Evolutionary conservation across 2,113 vertebrate species (phyloP).

Genomic region (Cyphomyrus plagiostoma): DNA sequence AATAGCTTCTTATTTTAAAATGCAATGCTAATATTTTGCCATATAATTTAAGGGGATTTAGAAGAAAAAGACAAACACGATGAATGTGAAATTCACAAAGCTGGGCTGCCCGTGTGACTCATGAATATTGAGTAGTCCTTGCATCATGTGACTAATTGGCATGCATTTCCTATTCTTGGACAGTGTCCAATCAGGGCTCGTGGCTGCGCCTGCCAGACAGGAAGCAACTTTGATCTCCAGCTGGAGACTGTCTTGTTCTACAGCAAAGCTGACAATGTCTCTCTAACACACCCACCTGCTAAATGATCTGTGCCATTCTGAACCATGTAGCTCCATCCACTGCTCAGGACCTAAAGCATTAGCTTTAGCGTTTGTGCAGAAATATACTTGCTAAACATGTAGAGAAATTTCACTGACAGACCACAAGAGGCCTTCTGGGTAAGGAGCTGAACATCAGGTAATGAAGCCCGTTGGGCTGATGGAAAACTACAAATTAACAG

Average conservation of each 20-base stretch:
- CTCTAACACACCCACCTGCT: conserved; percentile 7
- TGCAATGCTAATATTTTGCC: neutral
- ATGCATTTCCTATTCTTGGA: neutral
- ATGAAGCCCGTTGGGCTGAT: neutral
- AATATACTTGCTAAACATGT: neutral
- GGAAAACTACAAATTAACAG: neutral
- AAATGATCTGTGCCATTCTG: neutral
- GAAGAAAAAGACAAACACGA: neutral
- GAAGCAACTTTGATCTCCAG: neutral
- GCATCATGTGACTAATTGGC: conserved; percentile 3
- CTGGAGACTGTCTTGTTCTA: neutral
- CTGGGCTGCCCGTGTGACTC: neutral
- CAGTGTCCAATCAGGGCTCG: neutral
- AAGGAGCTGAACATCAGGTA: too few relatives aligned
- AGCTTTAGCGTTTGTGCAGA: neutral
- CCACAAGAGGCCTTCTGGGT: neutral
- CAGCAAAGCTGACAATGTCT: neutral
- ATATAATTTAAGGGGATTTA: neutral
- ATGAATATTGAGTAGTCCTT: neutral
- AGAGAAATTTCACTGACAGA: neutral
- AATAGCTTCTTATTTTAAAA: neutral
- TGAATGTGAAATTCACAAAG: neutral
- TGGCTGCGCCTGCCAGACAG: neutral
- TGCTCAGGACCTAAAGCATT: neutral
- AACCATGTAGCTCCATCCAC: neutral